Evolutionary conservation across 2,113 vertebrate genomes (phyloP).

Genomic region (Tragulus kanchil): DNA sequence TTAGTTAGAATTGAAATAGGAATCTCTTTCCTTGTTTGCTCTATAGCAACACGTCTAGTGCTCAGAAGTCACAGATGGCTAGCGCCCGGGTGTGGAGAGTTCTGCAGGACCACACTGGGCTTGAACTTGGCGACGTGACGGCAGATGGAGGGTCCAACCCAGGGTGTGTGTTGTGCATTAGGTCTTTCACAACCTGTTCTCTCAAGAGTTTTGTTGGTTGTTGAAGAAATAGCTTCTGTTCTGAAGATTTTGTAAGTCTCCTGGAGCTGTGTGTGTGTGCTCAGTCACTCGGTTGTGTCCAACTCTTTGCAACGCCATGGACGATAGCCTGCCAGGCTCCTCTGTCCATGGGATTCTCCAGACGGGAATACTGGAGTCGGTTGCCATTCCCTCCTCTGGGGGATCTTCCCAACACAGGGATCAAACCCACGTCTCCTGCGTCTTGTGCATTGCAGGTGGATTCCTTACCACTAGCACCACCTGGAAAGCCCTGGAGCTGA

Average conservation of each 20-base stretch:
- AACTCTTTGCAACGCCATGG: not conserved
- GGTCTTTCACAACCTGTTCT: not conserved
- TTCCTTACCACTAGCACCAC: not conserved
- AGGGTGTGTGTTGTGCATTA: not conserved
- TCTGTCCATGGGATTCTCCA: not conserved
- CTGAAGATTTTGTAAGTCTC: not conserved
- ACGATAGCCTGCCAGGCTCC: not conserved
- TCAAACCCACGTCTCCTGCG: not conserved
- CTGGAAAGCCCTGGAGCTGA: not conserved
- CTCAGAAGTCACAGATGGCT: not conserved
- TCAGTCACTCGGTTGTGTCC: not conserved
- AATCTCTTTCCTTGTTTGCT: not conserved
- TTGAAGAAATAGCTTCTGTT: not conserved
- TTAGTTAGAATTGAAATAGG: not conserved
- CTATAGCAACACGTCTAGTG: fast-evolving
- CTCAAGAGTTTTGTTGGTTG: not conserved
- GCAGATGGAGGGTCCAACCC: not conserved
- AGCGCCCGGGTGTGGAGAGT: fast-evolving
- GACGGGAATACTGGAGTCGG: not conserved
- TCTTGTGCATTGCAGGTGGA: not conserved
- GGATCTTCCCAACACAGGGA: not conserved
- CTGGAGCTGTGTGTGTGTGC: not conserved
- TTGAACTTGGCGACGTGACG: fast-evolving
- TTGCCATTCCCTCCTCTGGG: not conserved
- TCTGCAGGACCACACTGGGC: too few species aligned